Percentiles rank a stretch among this genome's conserved stretches.
These are phyloP conservation scores for Hippocampus kuda DNA, from an alignment of 2,797 vertebrate species.

Conservation along the genomic window DNA sequence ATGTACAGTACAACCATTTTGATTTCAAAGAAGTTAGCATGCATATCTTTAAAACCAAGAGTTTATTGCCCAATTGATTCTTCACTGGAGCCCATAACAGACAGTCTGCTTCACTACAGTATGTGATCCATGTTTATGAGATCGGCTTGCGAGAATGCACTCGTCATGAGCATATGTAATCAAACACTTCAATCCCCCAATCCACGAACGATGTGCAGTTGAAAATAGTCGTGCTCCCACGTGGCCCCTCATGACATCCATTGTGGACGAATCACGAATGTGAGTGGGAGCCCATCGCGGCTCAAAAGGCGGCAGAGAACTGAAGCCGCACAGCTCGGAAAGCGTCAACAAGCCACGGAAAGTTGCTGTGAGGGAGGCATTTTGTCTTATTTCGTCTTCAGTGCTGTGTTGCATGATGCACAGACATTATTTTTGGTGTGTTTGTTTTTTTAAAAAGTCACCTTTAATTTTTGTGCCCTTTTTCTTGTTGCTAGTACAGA, in stretches of 20 bases:
- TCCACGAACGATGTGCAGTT: neutral
- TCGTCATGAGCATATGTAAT: neutral
- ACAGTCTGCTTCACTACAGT: neutral
- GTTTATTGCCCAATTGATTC: no score
- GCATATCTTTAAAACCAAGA: neutral
- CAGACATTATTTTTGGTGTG: neutral
- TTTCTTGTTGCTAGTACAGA: neutral
- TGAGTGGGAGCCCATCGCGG: conserved; percentile 1
- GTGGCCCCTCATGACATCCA: conserved; percentile 1
- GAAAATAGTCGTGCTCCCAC: neutral
- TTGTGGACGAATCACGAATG: conserved; percentile 1
- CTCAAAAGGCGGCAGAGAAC: neutral
- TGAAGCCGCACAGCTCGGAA: neutral
- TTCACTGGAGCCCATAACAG: no score
- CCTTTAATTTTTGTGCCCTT: no score
- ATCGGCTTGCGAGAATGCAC: neutral
- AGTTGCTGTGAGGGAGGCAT: neutral
- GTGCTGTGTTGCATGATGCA: neutral
- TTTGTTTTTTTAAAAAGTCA: neutral
- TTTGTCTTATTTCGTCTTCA: neutral
- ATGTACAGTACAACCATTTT: no score
- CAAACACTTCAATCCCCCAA: neutral
- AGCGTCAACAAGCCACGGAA: neutral
- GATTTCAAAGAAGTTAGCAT: neutral
- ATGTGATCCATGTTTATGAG: neutral